A percentile compares a stretch with the other conserved stretches of the same genome.
These are phyloP conservation scores for Punctoribates punctum DNA, from an alignment of 2,888 invertebrate genomes.

Conservation along the genomic window DNA sequence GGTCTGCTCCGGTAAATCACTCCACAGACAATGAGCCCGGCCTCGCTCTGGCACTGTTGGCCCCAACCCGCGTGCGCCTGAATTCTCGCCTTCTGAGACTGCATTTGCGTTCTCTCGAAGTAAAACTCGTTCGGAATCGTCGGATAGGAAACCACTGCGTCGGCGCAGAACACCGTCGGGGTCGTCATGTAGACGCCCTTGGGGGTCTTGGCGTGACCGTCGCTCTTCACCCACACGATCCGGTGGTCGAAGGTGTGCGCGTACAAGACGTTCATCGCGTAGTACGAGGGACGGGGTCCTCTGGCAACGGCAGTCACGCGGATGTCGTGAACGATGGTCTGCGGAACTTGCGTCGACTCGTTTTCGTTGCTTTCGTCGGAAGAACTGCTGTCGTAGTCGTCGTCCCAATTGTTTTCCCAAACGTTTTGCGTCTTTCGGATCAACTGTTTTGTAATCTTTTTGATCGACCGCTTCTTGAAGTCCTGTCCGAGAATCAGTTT, in stretches of 20 bases:
- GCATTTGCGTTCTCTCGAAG: conserved; percentile 26
- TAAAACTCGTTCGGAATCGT: conserved; percentile 35
- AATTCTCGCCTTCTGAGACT: conserved; percentile 36
- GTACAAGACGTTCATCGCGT: conserved; percentile 36
- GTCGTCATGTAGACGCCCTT: conserved; percentile 1
- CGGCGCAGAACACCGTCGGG: conserved; percentile 33
- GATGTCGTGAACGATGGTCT: conserved; percentile 40
- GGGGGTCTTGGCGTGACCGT: conserved; percentile 33
- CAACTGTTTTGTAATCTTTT: conserved; percentile 32
- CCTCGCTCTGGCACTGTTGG: conserved; percentile 31
- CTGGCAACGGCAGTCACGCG: conserved; percentile 36
- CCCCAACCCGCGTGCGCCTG: conserved; percentile 40
- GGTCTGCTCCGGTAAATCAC: conserved; percentile 37
- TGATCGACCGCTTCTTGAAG: neutral
- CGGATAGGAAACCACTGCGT: conserved; percentile 33
- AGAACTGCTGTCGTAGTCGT: conserved; percentile 33
- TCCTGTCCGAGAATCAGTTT: conserved; percentile 36
- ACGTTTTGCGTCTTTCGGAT: conserved; percentile 33
- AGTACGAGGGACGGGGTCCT: conserved; percentile 30
- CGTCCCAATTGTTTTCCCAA: conserved; percentile 37
- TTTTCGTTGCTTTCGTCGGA: conserved; percentile 21
- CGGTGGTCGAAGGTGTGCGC: conserved; percentile 39
- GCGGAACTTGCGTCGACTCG: neutral
- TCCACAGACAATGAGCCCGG: conserved; percentile 32
- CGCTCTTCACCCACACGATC: conserved; percentile 35